Evolutionary conservation across 2,888 invertebrate genomes (phyloP).

Genomic region (Temnothorax unifasciatus): DNA sequence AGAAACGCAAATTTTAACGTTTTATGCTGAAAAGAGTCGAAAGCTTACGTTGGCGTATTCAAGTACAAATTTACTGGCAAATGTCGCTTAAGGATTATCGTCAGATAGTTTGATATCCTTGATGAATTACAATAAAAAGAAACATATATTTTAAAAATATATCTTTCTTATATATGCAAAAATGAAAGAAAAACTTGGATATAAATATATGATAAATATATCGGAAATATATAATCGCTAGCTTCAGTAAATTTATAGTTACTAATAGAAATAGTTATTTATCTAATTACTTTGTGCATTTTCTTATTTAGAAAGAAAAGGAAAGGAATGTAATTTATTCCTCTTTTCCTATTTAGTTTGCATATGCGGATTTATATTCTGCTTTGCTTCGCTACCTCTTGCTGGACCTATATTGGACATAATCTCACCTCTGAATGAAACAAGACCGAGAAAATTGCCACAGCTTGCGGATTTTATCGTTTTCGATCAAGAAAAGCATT

Average conservation of each 20-base stretch:
- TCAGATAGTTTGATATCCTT: background rate
- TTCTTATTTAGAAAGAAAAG: background rate
- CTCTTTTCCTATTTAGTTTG: background rate
- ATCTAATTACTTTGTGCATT: background rate
- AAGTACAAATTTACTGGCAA: conserved; percentile 20
- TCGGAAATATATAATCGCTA: background rate
- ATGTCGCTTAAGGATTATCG: background rate
- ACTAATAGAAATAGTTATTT: background rate
- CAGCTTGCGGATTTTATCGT: conserved; percentile 34
- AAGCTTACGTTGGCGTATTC: conserved; percentile 29
- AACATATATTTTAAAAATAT: background rate
- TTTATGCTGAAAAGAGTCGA: conserved; percentile 18
- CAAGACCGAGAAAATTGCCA: conserved; percentile 31
- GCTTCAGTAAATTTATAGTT: background rate
- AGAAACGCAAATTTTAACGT: conserved; percentile 35
- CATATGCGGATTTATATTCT: background rate
- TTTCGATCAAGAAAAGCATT: conserved; percentile 42
- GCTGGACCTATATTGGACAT: conserved; percentile 33
- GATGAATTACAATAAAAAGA: background rate
- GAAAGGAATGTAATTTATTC: background rate
- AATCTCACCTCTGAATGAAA: conserved; percentile 50
- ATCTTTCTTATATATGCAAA: background rate
- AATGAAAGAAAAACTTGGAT: background rate
- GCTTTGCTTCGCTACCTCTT: conserved; percentile 12
- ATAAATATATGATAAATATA: background rate